Evolutionary conservation across 2,888 invertebrate genomes (phyloP).

Genomic region (Selenia dentaria): DNA sequence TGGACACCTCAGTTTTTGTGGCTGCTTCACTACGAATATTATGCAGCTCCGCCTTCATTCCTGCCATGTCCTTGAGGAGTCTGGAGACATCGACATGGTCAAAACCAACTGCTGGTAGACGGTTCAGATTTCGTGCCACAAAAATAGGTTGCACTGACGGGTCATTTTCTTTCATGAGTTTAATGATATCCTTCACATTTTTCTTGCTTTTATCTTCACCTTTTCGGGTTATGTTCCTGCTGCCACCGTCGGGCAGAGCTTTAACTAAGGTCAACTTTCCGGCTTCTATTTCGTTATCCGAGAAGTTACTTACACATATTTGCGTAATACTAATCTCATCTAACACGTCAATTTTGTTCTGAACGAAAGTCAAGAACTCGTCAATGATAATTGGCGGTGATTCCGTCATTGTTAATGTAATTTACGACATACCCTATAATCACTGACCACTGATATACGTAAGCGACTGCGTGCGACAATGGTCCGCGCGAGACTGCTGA

Average conservation of each 20-base stretch:
- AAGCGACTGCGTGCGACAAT: too few relatives aligned
- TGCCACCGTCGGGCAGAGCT: neutral
- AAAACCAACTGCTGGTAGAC: constrained; percentile 21
- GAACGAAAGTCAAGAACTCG: too few relatives aligned
- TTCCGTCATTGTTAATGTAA: too few relatives aligned
- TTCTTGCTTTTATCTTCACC: constrained; percentile 11
- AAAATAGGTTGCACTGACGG: constrained; percentile 15
- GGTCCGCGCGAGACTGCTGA: too few relatives aligned
- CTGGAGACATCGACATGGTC: constrained; percentile 20
- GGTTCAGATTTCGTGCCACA: constrained; percentile 23
- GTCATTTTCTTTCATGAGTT: constrained; percentile 22
- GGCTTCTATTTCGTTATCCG: constrained; percentile 8
- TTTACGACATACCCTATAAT: too few relatives aligned
- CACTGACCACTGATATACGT: too few relatives aligned
- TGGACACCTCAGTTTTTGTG: neutral
- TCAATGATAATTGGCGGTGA: too few relatives aligned
- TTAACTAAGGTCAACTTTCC: neutral
- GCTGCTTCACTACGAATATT: constrained; percentile 5
- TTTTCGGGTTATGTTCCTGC: neutral
- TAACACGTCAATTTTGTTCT: constrained; percentile 1
- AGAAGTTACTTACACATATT: constrained; percentile 4
- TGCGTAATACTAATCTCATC: constrained; percentile 8
- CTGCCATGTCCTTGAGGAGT: constrained; percentile 15
- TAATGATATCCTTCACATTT: constrained; percentile 7
- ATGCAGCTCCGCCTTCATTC: constrained; percentile 14